phyloP scores from a whole-genome alignment of 2,113 vertebrate species.

The Corythoichthys haematopterus region DNA sequence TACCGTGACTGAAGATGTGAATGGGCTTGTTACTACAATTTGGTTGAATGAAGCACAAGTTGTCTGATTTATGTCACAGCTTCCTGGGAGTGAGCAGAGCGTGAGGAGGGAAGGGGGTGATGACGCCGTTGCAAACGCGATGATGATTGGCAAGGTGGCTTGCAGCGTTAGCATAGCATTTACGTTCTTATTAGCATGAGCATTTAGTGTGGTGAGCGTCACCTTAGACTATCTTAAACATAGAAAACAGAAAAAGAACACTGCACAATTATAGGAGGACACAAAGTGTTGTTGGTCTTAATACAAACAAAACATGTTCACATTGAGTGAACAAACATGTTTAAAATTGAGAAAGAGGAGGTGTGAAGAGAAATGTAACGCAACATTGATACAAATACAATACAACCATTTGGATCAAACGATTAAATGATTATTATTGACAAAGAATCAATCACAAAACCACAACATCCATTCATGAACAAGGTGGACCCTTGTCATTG shows the following conservation, averaged over 20 bases:
- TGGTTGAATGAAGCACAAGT: no score
- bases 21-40: no score
- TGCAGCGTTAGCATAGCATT: no score
- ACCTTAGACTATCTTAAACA: background rate
- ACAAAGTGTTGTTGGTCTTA: conserved; percentile 11
- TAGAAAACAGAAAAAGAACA: background rate
- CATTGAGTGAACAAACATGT: conserved; percentile 25
- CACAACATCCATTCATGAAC: conserved; percentile 63
- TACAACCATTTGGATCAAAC: conserved; percentile 22
- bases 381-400: conserved; percentile 20
- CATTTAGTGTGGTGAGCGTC: no score
- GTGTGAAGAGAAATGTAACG: conserved; percentile 1
- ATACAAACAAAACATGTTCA: conserved; percentile 15
- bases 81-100: no score
- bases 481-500: conserved; percentile 39
- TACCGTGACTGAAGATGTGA: no score
- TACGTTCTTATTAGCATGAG: no score
- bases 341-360: background rate
- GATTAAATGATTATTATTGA: conserved; percentile 30
- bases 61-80: no score
- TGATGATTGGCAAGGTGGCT: no score
- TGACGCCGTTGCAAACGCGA: no score
- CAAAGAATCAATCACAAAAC: conserved; percentile 38
- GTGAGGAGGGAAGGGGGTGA: no score
- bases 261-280: conserved; percentile 28